phyloP scores from a whole-genome alignment of 2,113 vertebrate genomes.

The Camelus dromedarius region DNA sequence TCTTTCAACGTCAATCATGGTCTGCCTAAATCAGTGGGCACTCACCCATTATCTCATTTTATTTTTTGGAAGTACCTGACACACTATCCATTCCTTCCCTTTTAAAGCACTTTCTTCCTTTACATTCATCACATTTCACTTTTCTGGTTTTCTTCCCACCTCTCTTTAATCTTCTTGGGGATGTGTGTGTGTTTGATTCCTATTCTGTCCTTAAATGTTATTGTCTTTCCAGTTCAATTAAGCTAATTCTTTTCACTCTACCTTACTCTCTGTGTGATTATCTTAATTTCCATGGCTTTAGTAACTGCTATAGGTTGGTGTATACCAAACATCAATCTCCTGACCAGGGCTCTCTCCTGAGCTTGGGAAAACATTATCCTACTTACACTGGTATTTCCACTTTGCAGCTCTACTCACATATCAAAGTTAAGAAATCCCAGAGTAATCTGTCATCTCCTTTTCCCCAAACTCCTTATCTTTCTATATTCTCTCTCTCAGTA shows the following conservation, averaged over 20 bases:
- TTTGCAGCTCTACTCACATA: neutral
- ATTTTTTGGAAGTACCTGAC: neutral
- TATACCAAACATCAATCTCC: neutral
- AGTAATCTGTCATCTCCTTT: neutral
- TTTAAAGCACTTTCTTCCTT: slow-evolving; percentile 16
- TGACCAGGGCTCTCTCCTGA: neutral
- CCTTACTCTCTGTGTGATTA: neutral
- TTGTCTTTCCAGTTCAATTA: slow-evolving; percentile 24
- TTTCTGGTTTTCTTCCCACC: neutral
- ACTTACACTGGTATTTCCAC: neutral
- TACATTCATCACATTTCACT: neutral
- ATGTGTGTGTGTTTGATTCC: neutral
- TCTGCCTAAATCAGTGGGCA: neutral
- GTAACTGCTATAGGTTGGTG: neutral
- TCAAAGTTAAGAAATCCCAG: neutral
- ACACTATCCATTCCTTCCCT: neutral
- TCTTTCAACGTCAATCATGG: neutral
- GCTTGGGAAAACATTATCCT: neutral
- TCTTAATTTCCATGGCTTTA: neutral
- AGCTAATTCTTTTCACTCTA: neutral
- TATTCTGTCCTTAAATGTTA: neutral
- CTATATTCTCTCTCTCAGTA: neutral
- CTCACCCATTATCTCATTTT: neutral
- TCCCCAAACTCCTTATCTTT: neutral
- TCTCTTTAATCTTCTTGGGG: neutral